Evolutionary conservation across 1,140 invertebrate species (phyloP).

Genomic region (Patella vulgata): DNA sequence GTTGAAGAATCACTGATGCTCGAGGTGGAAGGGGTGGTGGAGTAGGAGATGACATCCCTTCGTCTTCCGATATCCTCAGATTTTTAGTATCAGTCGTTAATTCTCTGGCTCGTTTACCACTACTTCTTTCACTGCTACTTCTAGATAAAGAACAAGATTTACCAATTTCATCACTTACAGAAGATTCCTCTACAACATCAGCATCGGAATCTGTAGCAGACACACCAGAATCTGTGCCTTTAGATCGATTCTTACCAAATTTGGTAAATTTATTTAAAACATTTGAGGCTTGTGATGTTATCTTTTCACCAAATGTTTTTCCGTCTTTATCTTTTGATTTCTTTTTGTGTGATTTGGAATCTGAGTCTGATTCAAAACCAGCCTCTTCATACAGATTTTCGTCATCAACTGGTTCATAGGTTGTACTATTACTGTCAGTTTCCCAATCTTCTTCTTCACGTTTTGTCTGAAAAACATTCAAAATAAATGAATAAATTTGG

Average conservation of each 20-base stretch:
- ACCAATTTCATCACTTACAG: neutral
- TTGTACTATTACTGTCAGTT: constrained; percentile 24
- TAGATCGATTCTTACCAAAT: constrained; percentile 14
- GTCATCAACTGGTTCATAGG: constrained; percentile 22
- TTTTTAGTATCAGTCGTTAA: no score
- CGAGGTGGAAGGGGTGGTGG: constrained; percentile 16
- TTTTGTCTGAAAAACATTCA: neutral
- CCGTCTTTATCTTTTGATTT: constrained; percentile 13
- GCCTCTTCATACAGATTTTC: constrained; percentile 30
- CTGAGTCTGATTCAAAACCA: neutral
- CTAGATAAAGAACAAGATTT: constrained; percentile 1
- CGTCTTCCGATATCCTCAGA: constrained; percentile 10
- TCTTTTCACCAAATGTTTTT: constrained; percentile 17
- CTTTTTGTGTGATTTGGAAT: constrained; percentile 10
- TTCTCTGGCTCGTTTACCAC: constrained; percentile 1
- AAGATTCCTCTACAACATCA: constrained; percentile 22
- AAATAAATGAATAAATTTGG: no score
- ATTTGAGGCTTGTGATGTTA: constrained; percentile 22
- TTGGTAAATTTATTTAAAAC: constrained; percentile 20
- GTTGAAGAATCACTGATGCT: constrained; percentile 13
- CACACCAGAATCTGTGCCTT: constrained; percentile 1
- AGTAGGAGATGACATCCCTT: constrained; percentile 2
- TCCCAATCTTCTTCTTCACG: constrained; percentile 20
- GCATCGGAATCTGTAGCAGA: constrained; percentile 31
- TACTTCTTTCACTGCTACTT: constrained; percentile 12